Percentiles rank a stretch among this genome's conserved stretches.
Evolutionary conservation across 2,888 invertebrate genomes (phyloP).

Genomic region (Phortica magna): DNA sequence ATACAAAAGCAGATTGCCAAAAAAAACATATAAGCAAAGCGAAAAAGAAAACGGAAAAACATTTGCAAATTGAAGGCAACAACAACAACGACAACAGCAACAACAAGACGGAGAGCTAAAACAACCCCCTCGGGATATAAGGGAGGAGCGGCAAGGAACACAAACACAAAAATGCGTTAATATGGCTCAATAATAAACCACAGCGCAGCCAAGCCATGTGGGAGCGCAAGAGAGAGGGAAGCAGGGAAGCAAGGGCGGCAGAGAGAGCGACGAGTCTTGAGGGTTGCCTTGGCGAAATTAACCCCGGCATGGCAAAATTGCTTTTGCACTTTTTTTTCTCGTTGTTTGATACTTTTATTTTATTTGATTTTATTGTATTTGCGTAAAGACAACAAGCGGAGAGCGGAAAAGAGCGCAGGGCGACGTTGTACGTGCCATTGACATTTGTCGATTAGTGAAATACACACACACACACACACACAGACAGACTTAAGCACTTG

Average conservation of each 20-base stretch:
- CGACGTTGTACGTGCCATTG: not conserved
- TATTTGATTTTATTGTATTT: not conserved
- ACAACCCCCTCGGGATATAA: slow-evolving; percentile 25
- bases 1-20: slow-evolving; percentile 43
- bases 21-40: too few species aligned
- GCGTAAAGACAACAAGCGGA: slow-evolving; percentile 44
- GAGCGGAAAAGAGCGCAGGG: slow-evolving; percentile 30
- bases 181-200: slow-evolving; percentile 34
- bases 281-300: not conserved
- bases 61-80: slow-evolving; percentile 62
- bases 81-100: slow-evolving; percentile 15
- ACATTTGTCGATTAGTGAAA: slow-evolving; percentile 12
- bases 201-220: not conserved
- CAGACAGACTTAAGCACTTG: not conserved
- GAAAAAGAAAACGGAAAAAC: slow-evolving; percentile 66
- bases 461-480: slow-evolving; percentile 2
- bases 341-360: not conserved
- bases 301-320: not conserved
- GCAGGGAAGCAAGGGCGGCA: not conserved
- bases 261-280: slow-evolving; percentile 28
- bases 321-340: not conserved
- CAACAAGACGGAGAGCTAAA: too few species aligned
- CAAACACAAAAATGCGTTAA: slow-evolving; percentile 33
- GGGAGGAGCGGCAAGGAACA: slow-evolving; percentile 4
- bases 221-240: not conserved